Conservation (phyloP, 2,888 invertebrate genomes). For the Caenorhabditis uteleia region DNA sequence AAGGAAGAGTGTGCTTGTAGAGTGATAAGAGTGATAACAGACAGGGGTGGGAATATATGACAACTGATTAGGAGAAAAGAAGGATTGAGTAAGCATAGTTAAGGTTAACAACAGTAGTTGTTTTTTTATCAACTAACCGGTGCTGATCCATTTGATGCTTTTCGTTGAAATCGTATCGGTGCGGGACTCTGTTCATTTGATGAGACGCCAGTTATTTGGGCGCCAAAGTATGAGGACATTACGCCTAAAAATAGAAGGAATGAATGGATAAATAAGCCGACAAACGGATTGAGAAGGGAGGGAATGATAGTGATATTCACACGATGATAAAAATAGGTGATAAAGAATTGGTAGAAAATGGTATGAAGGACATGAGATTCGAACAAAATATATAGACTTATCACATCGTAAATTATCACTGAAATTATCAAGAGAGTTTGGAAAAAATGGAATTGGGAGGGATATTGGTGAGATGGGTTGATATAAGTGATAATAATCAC, state of each 20-base stretch:
- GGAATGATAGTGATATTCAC: neutral
- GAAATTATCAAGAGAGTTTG: no score
- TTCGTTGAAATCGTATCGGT: constrained; percentile 40
- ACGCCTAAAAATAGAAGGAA: constrained; percentile 28
- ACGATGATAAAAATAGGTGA: constrained; percentile 12
- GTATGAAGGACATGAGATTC: neutral
- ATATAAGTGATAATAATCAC: no score
- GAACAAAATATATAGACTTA: no score
- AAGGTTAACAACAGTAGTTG: constrained; percentile 1
- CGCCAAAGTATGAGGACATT: constrained; percentile 37
- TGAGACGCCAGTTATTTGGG: constrained; percentile 8
- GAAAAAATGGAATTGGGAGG: no score
- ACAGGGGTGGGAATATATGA: constrained; percentile 5
- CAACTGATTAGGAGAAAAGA: neutral
- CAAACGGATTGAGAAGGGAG: constrained; percentile 2
- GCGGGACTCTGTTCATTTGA: constrained; percentile 35
- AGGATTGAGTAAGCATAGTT: neutral
- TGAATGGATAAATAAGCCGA: constrained; percentile 10
- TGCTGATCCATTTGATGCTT: constrained; percentile 27
- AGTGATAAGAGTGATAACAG: constrained; percentile 8
- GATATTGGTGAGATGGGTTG: no score
- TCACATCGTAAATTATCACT: no score
- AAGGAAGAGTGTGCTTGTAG: constrained; percentile 13
- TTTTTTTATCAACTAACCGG: constrained; percentile 35
- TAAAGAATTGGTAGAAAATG: constrained; percentile 13